Evolutionary conservation across 2,113 vertebrate genomes (phyloP), one percentile per base, ranked within the genome.

Genomic region (Laterallus jamaicensis): DNA sequence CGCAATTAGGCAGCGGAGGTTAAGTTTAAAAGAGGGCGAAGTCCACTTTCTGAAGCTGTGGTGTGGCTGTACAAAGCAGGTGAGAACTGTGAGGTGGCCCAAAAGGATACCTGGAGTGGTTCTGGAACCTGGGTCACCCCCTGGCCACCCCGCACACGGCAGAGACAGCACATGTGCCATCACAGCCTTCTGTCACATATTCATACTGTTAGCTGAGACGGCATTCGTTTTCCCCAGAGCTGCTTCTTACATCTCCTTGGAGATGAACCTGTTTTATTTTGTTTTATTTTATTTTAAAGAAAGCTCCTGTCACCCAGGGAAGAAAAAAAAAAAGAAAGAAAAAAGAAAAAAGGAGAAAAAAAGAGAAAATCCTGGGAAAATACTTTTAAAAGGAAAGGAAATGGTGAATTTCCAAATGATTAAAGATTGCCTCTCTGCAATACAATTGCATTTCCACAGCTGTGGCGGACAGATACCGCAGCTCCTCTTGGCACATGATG

Each of bases 131-230:
- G 1, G 1, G 35, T 11, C 37, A 67, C 6, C 11, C 12, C 15
- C 26, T 49, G 29, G 15, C 42, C 31, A 63, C 47, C 4, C 25
- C 2, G 0, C 3, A 3, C 12, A 22, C 0, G 0, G 14, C 37
- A 3, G 1, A 81, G 59, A 60, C 1, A 3, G n/a, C 19, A 69
- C 0, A 0, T 32, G 50, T 3, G 2, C 39, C 37, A 35, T 26
- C 1, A 0, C 47, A 79, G 31, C 62, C 28, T 88, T 62, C 47
- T 50, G 52, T 37, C 2, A 0, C 3, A 0, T 6, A 29, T 40
- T 84, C 3, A 0, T 60, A 35, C 32, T 76, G 67, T 71, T 56
- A 92, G 25, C 77, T 11, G 6, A 75, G 32, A 47, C 39, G 74
- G n/a, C 0, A 0, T 40, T 26, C 73, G 15, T 69, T 92, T 93